Base-by-base conservation (phyloP, 2,888 invertebrate genomes). In the Drosophila austrosaltans region DNA sequence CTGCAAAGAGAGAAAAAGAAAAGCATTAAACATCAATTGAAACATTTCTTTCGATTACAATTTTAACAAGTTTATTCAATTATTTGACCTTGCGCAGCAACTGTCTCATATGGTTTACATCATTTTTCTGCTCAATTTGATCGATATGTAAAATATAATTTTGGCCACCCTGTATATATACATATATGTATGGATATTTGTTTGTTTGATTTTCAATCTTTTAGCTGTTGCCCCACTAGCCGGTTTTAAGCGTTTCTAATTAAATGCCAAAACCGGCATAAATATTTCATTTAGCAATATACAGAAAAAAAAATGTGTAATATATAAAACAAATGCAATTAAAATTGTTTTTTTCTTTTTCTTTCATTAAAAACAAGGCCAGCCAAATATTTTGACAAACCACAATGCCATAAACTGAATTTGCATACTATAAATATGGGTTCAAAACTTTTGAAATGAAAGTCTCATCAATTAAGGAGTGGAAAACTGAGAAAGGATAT, bases 1-100 rank as follows among this genome's bases (percentile, higher is more conserved):
- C 82, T 82, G 89, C 32, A 89, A 86, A 36, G 16, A 69, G 28
- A 72, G 53, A 58, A n/a, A 75, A 12, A 12, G 2, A 8, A 56
- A 57, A 62, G 22, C 10, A n/a, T 59, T 44, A 44, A 32, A 54
- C 69, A 58, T 57, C 74, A 74, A 81, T 76, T 69, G 58, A 63
- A 66, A 72, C 79, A 65, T 62, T 57, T 58, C 58, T 42, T 66
- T 61, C 63, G 61, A 48, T 25, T 25, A 16, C 10, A 12, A 4
- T 36, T 2, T 28, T 28, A 28, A 30, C 30, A 5, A 36, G 8
- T 36, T 36, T 36, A 36, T 8, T 10, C 8, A 36, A 36, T 36
- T 1, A 36, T 36, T 36, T 8, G 8, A 10, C 5, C 16, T 16
- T 16, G 28, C 5, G 0, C 28, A 28, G 4, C 28, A 28, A 28